Evolutionary conservation across 2,888 invertebrate genomes (phyloP), one percentile per base, ranked within the genome.

Genomic region (Lithodes maja): DNA sequence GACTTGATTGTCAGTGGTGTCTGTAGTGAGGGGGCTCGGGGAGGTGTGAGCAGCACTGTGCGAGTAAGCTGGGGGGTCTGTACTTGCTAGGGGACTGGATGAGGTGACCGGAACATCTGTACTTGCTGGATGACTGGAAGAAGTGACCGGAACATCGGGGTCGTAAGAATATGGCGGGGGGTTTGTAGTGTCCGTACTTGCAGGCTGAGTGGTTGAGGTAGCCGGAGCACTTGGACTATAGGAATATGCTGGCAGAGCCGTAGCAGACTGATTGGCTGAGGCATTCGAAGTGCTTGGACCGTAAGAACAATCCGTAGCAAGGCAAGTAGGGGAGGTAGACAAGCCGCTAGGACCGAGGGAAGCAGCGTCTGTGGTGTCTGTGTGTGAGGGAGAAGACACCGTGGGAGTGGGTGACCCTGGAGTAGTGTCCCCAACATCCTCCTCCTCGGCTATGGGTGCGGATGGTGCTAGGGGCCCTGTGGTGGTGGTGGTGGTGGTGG

Each of bases 401-500:
- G 7, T 15, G 55, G 50, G 53, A 15, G 79, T 17, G n/a, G 79
- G 53, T 9, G 52, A 78, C 50, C 9, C 52, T 1, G 79, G 79
- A 9, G 79, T 79, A 3, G 85, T 69, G 69, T 69, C 79, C 50
- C 79, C 85, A 1, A 85, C 69, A 53, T 85, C 85, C 79, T 85
- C 85, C 49, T 79, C 71, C 54, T 85, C 85, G 3, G 85, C 85
- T 12, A 85, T 79, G 3, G 85, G 85, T 33, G 85, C 85, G 33
- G 75, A 75, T 2, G 85, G 85, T 9, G 17, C 2, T 1, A 33
- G 12, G 80, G n/a, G 49, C n/a, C n/a, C 79, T 12, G 1, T 52
- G 61, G 17, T 50, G 68, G 77, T 3, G 68, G 52, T 68, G 68
- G 53, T n/a, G 68, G 52, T 12, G 50, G 50, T 2, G 69, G 15